phyloP scores from a whole-genome alignment of 2,113 vertebrate genomes.

The Lepus europaeus region DNA sequence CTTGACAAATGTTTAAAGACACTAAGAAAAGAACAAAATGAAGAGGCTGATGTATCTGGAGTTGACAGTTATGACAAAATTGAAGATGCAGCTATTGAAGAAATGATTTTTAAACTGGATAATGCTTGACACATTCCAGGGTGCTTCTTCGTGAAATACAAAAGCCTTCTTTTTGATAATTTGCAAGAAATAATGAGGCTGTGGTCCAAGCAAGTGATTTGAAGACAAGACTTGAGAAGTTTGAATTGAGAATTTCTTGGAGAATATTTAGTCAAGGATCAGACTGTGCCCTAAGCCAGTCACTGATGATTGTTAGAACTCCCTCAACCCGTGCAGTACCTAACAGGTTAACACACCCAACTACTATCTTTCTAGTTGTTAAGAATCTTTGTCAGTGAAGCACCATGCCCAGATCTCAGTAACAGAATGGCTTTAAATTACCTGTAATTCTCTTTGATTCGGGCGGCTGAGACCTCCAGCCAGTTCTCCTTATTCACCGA shows the following conservation, averaged over 20 bases:
- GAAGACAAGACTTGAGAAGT: slow-evolving; percentile 3
- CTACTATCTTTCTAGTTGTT: slow-evolving; percentile 65
- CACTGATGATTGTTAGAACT: slow-evolving; percentile 1
- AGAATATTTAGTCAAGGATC: slow-evolving; percentile 7
- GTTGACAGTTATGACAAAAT: slow-evolving; percentile 46
- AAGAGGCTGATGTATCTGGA: slow-evolving; percentile 65
- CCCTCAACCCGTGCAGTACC: slow-evolving; percentile 24
- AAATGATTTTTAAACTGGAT: slow-evolving; percentile 70
- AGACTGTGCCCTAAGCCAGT: not conserved
- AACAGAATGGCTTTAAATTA: slow-evolving; percentile 48
- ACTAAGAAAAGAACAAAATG: slow-evolving; percentile 86
- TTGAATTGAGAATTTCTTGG: slow-evolving; percentile 35
- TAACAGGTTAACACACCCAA: slow-evolving; percentile 7
- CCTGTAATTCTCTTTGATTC: slow-evolving; percentile 42
- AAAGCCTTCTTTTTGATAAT: not conserved
- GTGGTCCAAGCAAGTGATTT: not conserved
- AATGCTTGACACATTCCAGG: slow-evolving; percentile 15
- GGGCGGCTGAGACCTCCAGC: not conserved
- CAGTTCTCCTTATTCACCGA: not conserved
- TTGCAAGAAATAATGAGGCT: not conserved
- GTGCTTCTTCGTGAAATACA: slow-evolving; percentile 35
- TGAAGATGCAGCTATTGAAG: slow-evolving; percentile 47
- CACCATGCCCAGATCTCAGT: slow-evolving; percentile 56
- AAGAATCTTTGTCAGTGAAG: slow-evolving; percentile 14
- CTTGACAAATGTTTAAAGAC: slow-evolving; percentile 95